These are phyloP conservation scores for Halictus quadricinctus DNA, from an alignment of 2,888 invertebrate species.

Conservation along the genomic window DNA sequence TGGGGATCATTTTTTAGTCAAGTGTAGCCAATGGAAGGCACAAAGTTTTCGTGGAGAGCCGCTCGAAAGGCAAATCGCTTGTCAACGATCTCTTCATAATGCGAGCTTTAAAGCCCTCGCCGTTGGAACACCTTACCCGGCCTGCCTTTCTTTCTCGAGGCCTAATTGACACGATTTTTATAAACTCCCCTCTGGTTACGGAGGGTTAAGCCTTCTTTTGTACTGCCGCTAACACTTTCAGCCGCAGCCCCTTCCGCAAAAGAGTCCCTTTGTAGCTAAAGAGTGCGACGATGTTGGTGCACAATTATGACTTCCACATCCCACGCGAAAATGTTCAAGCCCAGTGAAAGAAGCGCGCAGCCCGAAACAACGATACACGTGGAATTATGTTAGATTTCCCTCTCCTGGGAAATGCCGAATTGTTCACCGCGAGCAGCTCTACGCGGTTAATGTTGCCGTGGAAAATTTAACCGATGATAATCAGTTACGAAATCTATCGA, in stretches of 20 bases:
- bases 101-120: slow-evolving; percentile 62
- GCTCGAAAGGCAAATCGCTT: slow-evolving; percentile 59
- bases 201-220: slow-evolving; percentile 75
- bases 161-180: slow-evolving; percentile 80
- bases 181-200: slow-evolving; percentile 72
- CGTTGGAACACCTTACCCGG: slow-evolving; percentile 59
- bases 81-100: slow-evolving; percentile 67
- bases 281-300: slow-evolving; percentile 65
- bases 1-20: neutral
- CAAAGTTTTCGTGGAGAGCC: slow-evolving; percentile 37
- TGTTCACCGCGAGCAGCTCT: neutral
- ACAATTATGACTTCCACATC: slow-evolving; percentile 65
- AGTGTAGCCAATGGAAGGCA: neutral
- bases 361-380: slow-evolving; percentile 19
- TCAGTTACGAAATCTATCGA: neutral
- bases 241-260: slow-evolving; percentile 64
- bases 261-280: slow-evolving; percentile 67
- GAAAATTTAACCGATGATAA: neutral
- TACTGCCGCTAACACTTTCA: slow-evolving; percentile 70
- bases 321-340: slow-evolving; percentile 50
- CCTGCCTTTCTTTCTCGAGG: slow-evolving; percentile 68
- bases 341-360: slow-evolving; percentile 23
- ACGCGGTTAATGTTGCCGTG: neutral
- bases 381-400: slow-evolving; percentile 20
- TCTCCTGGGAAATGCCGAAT: neutral